Evolutionary conservation across 2,888 invertebrate species (phyloP), one percentile per base, ranked within the genome.

Genomic region (Drosophila niveifrons): DNA sequence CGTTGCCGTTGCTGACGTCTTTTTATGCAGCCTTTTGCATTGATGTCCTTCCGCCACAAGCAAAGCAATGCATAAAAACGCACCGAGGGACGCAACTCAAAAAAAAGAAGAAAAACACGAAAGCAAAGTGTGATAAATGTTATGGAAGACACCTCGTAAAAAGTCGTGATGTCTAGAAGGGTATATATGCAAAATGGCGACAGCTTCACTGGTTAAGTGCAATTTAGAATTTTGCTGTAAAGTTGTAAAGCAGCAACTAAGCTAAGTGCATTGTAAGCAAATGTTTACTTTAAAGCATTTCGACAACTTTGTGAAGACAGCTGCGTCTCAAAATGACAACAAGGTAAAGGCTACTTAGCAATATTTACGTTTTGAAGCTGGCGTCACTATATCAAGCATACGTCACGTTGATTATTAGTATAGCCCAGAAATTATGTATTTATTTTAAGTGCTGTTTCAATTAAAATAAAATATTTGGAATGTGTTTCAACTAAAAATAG

Each of bases 81-180:
- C 57, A 51, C 50, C 63, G 44, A 52, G 48, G 52, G 41, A 68
- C 44, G 46, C 31, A 53, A 3, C 67, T 48, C 44, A 51, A 47
- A 52, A 50, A 51, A 23, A 6, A 23, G 6, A 23, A 23, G 6
- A 23, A 1, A 23, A 23, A 23, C 47, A 61, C 28, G 18, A 68
- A 69, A 62, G 28, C 50, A 66, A 71, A 70, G 58, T 77, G 77
- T 75, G 64, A 81, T 64, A 68, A 79, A 73, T 77, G 63, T 70
- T 34, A 36, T 55, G 15, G 18, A 17, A 13, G 28, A 53, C 43
- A 56, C 53, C 55, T 31, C 23, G 28, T 29, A 47, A 13, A 13
- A 7, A 34, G 2, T 0, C 10, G n/a, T 7, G 10, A 7, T 8
- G 2, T 8, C 11, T 2, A 6, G 34, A 9, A 1, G 31, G 31